Percentiles rank a stretch among this genome's conserved stretches.
These are phyloP conservation scores for Alsophila aescularia DNA, from an alignment of 2,888 invertebrate genomes.

Conservation along the genomic window DNA sequence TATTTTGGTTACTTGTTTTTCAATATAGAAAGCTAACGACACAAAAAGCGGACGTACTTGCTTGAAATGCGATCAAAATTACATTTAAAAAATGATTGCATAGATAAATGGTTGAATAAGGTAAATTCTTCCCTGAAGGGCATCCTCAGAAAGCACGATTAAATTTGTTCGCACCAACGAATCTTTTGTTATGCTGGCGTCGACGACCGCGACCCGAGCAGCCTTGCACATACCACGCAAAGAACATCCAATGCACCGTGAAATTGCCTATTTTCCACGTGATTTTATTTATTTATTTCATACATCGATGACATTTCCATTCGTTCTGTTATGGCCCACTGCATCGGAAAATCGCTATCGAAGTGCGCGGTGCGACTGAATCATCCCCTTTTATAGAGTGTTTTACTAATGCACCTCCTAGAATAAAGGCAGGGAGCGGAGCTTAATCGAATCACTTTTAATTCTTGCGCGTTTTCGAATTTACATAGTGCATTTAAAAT, in stretches of 20 bases:
- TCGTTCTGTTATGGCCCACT: constrained; percentile 57
- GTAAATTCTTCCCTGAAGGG: constrained; percentile 20
- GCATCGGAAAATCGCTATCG: constrained; percentile 59
- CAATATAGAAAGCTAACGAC: background rate
- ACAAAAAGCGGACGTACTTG: background rate
- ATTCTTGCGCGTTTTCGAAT: constrained; percentile 56
- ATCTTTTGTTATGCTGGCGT: constrained; percentile 69
- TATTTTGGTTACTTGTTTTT: background rate
- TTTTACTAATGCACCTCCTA: constrained; percentile 39
- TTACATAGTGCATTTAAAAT: constrained; percentile 63
- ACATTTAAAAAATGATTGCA: background rate
- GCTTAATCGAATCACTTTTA: constrained; percentile 55
- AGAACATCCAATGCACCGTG: constrained; percentile 81
- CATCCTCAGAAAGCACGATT: constrained; percentile 46
- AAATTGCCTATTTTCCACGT: constrained; percentile 84
- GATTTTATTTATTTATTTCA: constrained; percentile 84
- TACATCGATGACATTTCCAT: constrained; percentile 75
- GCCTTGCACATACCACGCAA: constrained; percentile 68
- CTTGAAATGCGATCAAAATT: background rate
- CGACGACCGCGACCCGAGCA: constrained; percentile 49
- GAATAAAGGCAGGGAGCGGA: constrained; percentile 27
- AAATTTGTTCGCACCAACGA: constrained; percentile 69
- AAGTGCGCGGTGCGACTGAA: constrained; percentile 39
- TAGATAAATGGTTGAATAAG: constrained; percentile 10
- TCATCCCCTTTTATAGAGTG: constrained; percentile 35